These are phyloP conservation scores for Syngnathus floridae DNA, from an alignment of 2,113 vertebrate genomes.

Conservation along the genomic window DNA sequence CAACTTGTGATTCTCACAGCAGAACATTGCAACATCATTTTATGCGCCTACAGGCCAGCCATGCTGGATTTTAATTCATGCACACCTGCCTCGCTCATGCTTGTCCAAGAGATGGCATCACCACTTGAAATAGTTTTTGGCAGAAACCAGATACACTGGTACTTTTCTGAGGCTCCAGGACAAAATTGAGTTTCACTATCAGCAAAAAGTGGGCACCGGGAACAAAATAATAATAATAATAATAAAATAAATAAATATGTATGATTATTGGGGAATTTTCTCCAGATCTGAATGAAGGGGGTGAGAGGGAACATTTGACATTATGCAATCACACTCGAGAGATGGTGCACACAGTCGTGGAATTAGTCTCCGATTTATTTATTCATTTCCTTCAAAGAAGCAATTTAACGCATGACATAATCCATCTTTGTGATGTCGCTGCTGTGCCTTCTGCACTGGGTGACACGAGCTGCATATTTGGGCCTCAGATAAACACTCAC, in stretches of 20 bases:
- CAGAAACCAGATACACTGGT: no score
- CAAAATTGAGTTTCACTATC: no score
- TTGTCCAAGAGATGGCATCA: no score
- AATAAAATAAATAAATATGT: no score
- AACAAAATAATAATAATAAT: no score
- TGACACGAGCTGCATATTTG: conserved; percentile 54
- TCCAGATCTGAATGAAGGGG: conserved; percentile 27
- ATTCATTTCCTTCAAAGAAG: conserved; percentile 73
- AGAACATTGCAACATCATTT: no score
- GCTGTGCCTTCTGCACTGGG: conserved; percentile 50
- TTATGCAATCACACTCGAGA: conserved; percentile 61
- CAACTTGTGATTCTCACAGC: background rate
- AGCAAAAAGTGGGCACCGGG: no score
- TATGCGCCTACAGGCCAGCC: no score
- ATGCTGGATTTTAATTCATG: no score
- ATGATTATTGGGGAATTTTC: conserved; percentile 9
- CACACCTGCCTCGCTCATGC: no score
- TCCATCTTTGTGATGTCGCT: conserved; percentile 68
- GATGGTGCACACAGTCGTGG: conserved; percentile 61
- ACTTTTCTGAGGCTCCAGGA: no score
- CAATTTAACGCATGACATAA: conserved; percentile 74
- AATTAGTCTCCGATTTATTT: conserved; percentile 74
- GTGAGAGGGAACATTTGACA: conserved; percentile 41
- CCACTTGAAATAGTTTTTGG: no score
- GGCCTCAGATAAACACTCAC: conserved; percentile 51